Evolutionary conservation across 1,140 invertebrate species (phyloP).

Genomic region (Popillia japonica): DNA sequence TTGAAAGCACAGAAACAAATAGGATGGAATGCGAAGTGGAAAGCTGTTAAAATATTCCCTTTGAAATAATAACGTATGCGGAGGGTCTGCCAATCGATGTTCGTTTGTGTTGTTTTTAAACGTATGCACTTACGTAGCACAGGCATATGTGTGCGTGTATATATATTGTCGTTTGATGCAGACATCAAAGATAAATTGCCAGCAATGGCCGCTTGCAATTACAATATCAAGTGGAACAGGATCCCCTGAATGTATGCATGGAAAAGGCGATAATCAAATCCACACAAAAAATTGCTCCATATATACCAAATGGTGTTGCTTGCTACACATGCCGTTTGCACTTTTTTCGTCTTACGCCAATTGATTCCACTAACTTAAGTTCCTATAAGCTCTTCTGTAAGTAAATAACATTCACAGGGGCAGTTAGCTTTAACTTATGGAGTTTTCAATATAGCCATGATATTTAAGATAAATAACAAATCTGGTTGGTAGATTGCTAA

Average conservation of each 20-base stretch:
- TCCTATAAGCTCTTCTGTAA: no score
- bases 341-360: not conserved
- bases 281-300: not conserved
- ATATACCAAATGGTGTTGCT: not conserved
- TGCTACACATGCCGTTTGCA: not conserved
- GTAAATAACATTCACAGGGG: no score
- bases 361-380: no score
- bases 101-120: slow-evolving; percentile 36
- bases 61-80: slow-evolving; percentile 19
- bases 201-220: not conserved
- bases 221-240: not conserved
- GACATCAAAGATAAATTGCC: slow-evolving; percentile 37
- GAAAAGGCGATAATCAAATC: not conserved
- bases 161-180: slow-evolving; percentile 32
- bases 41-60: slow-evolving; percentile 38
- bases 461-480: no score
- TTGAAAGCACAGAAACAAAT: slow-evolving; percentile 4
- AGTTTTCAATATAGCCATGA: not conserved
- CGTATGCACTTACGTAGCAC: not conserved
- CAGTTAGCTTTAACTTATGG: no score
- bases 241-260: not conserved
- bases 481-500: no score
- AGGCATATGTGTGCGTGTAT: not conserved
- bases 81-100: slow-evolving; percentile 24
- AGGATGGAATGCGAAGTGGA: slow-evolving; percentile 12